A percentile compares a stretch with the other conserved stretches of the same genome.
Evolutionary conservation across 2,113 vertebrate species (phyloP).

Genomic region (Symphodus melops): DNA sequence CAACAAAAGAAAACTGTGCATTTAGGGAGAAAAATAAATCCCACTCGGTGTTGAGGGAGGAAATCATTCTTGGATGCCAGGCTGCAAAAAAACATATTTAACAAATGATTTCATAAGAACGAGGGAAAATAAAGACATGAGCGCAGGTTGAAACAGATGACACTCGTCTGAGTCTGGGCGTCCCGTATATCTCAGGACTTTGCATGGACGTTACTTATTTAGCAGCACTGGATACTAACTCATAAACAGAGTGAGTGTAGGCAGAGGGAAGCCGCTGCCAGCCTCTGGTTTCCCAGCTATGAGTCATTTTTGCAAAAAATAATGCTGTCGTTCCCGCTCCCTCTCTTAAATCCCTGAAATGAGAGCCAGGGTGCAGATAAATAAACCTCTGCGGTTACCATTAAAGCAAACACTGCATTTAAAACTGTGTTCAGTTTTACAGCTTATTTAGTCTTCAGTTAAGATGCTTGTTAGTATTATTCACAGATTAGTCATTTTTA

Average conservation of each 20-base stretch:
- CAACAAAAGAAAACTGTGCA: constrained; percentile 43
- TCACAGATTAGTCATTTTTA: too few relatives aligned
- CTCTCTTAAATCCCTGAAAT: background rate
- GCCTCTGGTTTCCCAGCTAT: constrained; percentile 3
- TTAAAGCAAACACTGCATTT: background rate
- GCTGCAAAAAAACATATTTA: constrained; percentile 35
- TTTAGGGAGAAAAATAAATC: constrained; percentile 54
- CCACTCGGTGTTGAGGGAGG: constrained; percentile 30
- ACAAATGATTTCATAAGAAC: constrained; percentile 54
- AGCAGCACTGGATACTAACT: constrained; percentile 18
- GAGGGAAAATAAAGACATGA: constrained; percentile 38
- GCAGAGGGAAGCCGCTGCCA: constrained; percentile 26
- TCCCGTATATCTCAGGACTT: constrained; percentile 30
- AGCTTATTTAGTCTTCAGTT: too few relatives aligned
- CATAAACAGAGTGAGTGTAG: constrained; percentile 16
- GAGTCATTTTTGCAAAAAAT: constrained; percentile 17
- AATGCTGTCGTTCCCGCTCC: background rate
- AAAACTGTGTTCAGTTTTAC: too few relatives aligned
- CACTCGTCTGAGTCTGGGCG: constrained; percentile 40
- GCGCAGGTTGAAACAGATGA: constrained; percentile 44
- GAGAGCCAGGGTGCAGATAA: background rate
- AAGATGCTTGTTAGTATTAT: too few relatives aligned
- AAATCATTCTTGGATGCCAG: constrained; percentile 45
- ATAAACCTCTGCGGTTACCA: background rate
- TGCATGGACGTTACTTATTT: constrained; percentile 55